Evolutionary conservation across 2,113 vertebrate species (phyloP).

Genomic region (Mus spicilegus): DNA sequence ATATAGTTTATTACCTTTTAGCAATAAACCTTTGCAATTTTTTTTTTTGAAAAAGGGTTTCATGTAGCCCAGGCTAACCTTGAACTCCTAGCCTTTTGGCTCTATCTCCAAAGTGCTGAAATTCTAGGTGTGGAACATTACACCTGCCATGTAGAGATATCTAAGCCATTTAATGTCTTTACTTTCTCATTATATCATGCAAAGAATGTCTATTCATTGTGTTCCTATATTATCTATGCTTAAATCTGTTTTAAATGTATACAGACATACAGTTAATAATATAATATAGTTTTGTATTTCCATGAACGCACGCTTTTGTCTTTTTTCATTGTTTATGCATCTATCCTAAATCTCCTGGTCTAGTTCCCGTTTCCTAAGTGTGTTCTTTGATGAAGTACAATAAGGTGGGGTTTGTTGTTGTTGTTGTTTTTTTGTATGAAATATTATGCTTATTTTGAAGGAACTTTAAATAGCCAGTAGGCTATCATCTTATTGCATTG

Average conservation of each 20-base stretch:
- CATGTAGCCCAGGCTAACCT: not conserved
- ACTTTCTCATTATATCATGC: not conserved
- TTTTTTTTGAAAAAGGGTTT: not conserved
- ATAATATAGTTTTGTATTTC: not conserved
- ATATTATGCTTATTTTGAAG: not conserved
- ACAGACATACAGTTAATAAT: not conserved
- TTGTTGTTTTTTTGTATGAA: too few relatives aligned
- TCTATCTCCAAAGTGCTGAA: not conserved
- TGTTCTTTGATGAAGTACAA: not conserved
- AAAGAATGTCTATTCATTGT: not conserved
- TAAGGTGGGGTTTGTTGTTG: too few relatives aligned
- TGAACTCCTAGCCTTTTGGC: conserved; percentile 26
- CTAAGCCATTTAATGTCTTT: not conserved
- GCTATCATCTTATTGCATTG: not conserved
- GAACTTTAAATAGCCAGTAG: not conserved
- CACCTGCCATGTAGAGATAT: not conserved
- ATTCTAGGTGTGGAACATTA: not conserved
- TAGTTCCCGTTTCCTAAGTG: not conserved
- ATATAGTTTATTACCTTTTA: not conserved
- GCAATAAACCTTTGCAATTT: not conserved
- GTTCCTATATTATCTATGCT: not conserved
- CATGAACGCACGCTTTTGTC: not conserved
- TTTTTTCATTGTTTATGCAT: conserved; percentile 18
- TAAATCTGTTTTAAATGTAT: not conserved
- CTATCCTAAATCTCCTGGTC: not conserved